Evolutionary conservation across 2,888 invertebrate species (phyloP).

Genomic region (Meteorus colon): DNA sequence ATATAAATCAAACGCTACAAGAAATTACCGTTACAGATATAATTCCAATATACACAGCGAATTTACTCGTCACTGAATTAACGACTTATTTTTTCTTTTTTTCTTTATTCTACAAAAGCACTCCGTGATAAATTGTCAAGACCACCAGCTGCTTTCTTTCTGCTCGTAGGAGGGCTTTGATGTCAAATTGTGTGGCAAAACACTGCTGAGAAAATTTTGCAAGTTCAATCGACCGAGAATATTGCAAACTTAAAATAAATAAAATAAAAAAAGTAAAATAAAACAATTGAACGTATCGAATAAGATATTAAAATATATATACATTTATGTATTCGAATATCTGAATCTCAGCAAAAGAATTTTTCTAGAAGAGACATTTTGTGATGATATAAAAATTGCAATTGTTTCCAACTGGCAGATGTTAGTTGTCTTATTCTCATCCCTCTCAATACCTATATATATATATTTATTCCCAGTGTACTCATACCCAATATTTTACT

Average conservation of each 20-base stretch:
- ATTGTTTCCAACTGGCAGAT: constrained; percentile 42
- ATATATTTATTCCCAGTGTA: background rate
- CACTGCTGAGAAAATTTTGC: constrained; percentile 40
- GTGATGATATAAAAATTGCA: constrained; percentile 29
- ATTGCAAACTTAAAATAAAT: constrained; percentile 34
- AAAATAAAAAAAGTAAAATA: background rate
- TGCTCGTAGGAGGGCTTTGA: constrained; percentile 29
- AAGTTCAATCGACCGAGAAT: constrained; percentile 37
- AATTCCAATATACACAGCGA: background rate
- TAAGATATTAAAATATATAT: background rate
- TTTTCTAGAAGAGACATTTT: constrained; percentile 24
- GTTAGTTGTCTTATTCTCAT: constrained; percentile 8
- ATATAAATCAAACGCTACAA: background rate
- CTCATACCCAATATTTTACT: constrained; percentile 17
- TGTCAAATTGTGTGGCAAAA: constrained; percentile 27
- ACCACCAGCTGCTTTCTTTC: constrained; percentile 37
- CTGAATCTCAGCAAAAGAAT: background rate
- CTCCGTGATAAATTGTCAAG: constrained; percentile 32
- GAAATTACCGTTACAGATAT: background rate
- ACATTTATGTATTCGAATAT: background rate
- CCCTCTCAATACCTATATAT: background rate
- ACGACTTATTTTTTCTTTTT: constrained; percentile 28
- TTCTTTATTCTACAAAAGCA: background rate
- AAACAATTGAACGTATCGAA: background rate
- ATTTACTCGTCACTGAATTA: constrained; percentile 26